These are phyloP conservation scores for Torymus tubicola DNA, from an alignment of 2,888 invertebrate species.

Conservation along the genomic window DNA sequence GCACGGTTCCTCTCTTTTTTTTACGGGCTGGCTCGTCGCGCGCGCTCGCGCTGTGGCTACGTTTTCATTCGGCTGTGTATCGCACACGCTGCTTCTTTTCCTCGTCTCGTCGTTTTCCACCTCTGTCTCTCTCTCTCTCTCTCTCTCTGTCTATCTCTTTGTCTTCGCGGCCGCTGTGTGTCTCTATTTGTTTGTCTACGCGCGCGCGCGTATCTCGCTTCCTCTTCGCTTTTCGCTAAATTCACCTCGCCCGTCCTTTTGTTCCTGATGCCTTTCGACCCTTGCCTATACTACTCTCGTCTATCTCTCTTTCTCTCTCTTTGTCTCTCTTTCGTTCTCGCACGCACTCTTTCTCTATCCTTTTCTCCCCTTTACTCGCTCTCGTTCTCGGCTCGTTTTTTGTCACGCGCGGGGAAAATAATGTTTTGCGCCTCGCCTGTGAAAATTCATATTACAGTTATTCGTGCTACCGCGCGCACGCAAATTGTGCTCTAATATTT, in stretches of 20 bases:
- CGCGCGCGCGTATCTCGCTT: background rate
- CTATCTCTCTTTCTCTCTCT: background rate
- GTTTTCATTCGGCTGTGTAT: constrained; percentile 26
- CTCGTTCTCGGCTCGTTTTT: background rate
- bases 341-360: background rate
- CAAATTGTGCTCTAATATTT: background rate
- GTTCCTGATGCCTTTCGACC: background rate
- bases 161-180: constrained; percentile 1
- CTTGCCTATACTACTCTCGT: constrained; percentile 61
- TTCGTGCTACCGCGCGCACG: background rate
- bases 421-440: background rate
- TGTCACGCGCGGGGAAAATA: background rate
- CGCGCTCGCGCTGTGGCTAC: background rate
- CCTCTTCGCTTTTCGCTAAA: constrained; percentile 48
- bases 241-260: constrained; percentile 33
- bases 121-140: constrained; percentile 19
- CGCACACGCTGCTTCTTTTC: too few relatives aligned
- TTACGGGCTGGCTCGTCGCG: background rate
- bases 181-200: constrained; percentile 45
- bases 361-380: background rate
- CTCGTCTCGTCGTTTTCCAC: too few relatives aligned
- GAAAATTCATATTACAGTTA: constrained; percentile 10
- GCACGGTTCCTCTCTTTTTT: background rate
- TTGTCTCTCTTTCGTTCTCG: background rate
- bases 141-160: constrained; percentile 1